These are phyloP conservation scores for Brachyrhaphis roseni DNA, from an alignment of 2,797 vertebrate species.

Conservation along the genomic window DNA sequence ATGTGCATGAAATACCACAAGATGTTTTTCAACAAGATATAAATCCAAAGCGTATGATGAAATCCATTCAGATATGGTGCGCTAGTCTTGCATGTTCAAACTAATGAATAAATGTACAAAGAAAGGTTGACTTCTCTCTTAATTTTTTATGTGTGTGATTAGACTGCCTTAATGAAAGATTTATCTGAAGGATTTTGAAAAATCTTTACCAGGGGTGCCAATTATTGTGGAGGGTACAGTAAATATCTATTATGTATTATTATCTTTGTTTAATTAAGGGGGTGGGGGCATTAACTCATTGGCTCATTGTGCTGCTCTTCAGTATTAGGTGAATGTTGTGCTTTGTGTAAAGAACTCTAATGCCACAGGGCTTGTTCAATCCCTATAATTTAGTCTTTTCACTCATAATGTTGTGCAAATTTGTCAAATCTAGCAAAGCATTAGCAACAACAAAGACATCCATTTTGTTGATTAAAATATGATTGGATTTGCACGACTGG, in stretches of 20 bases:
- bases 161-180: neutral
- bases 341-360: conserved; percentile 1
- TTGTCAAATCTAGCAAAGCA: conserved; percentile 18
- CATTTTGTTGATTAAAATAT: neutral
- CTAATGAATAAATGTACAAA: neutral
- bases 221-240: neutral
- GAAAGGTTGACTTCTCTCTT: neutral
- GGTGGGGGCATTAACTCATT: conserved; percentile 1
- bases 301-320: neutral
- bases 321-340: neutral
- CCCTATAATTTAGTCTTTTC: conserved; percentile 23
- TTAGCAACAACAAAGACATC: conserved; percentile 16
- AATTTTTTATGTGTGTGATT: neutral
- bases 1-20: neutral
- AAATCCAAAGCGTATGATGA: neutral
- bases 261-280: conserved; percentile 1
- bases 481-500: conserved; percentile 6
- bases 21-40: neutral
- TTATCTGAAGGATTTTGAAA: neutral
- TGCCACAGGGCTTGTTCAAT: conserved; percentile 26
- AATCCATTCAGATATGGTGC: neutral
- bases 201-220: neutral
- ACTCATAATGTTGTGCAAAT: conserved; percentile 12
- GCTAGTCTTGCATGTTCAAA: neutral
- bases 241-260: neutral